Base-by-base conservation (phyloP, 2,888 invertebrate species). In the Caenorhabditis macrosperma region DNA sequence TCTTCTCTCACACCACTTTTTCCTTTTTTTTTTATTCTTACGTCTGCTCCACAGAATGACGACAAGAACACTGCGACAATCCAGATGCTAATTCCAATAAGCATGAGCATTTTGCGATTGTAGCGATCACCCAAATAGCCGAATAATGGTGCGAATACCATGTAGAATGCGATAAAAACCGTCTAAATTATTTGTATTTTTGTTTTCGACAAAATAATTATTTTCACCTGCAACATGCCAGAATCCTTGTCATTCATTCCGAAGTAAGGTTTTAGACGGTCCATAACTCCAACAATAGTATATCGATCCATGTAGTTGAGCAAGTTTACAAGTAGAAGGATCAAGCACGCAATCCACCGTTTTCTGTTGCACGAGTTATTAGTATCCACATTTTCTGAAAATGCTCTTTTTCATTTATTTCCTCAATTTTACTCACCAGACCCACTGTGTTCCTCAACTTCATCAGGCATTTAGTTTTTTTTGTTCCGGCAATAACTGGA, bases 231-330 rank as follows among this genome's bases (percentile, higher is more conserved):
- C 26, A 99, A 93, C 4, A 98, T 93, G 0, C 99, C 99, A 20
- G 94, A 95, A 81, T 93, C 91, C 85, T 94, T 94, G 91, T 97
- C 94, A 35, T 93, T 92, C 79, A 96, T 94, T 0, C 92, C 1
- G 90, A 95, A 97, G 84, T 94, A 93, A 0, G 84, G 87, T 91
- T 95, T 93, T 10, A 87, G 75, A 10, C 78, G 69, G 1, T 75
- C 38, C 55, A 87, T 68, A n/a, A 87, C 83, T 95, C 97, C 97
- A 89, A 97, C 97, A 86, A 98, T 93, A 69, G 97, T 97, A 91
- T 95, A 97, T 91, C 98, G 94, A 92, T 98, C 98, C 96, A 98
- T 97, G 91, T 98, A 98, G 92, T 98, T 99, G 91, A 98, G 95
- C 86, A 98, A 94, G 92, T 98, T 98, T 82, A 98, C 95, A 91